Evolutionary conservation across 2,888 invertebrate species (phyloP), one percentile per base, ranked within the genome.

Genomic region (Hofmannophila pseudospretella): DNA sequence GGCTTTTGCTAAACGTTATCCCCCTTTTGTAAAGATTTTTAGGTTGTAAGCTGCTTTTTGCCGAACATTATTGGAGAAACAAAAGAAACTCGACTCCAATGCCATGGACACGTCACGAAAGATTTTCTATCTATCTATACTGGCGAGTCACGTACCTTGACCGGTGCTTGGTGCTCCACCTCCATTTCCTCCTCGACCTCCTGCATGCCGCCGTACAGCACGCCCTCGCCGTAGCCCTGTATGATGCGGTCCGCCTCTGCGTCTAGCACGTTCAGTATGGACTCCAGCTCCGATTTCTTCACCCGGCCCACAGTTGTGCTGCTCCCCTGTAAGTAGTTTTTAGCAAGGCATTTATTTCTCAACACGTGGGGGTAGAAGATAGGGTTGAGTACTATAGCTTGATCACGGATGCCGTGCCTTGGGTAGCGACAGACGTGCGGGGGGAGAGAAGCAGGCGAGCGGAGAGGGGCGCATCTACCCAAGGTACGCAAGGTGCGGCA

Each of bases 161-260:
- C 12, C 22, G 10, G 10, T 7, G n/a, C 8, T 13, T 3, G 12
- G 11, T 2, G n/a, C 7, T 9, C 7, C 1, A n/a, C 31, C 12
- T 30, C 12, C 28, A 12, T 9, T n/a, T 4, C 7, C 29, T 42
- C 35, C n/a, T 51, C 56, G 1, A 54, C 46, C 8, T 61, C 66
- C 51, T 75, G 75, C 62, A 85, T 67, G 37, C 85, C 85, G 8
- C 78, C 85, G 47, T 84, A 85, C 27, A 85, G 60, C 34, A 82
- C 78, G 38, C 62, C 69, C 10, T 67, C 67, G 41, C 76, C 55
- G 56, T 72, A 81, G 5, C 75, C 79, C 45, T 78, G 69, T 38
- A 86, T 52, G 38, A 86, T 84, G 33, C 82, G 78, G 25, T 85
- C 82, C 1, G 80, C 65, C 50, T 84, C 84, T 14, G 77, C 81